Evolutionary conservation across 1,140 invertebrate species (phyloP).

Genomic region (Drosophila quadrilineata): DNA sequence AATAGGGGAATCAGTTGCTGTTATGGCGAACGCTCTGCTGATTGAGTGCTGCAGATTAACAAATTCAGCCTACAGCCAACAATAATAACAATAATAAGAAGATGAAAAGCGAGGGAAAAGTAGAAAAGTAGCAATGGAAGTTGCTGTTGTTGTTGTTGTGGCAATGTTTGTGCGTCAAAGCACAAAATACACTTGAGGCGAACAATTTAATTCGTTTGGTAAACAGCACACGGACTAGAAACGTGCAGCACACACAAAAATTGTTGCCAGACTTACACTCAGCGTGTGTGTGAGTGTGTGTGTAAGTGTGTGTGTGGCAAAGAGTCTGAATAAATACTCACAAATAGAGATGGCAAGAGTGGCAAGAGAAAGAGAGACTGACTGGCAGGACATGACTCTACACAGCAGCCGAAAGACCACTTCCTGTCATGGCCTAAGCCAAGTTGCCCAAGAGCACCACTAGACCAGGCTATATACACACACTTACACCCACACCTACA

Average conservation of each 20-base stretch:
- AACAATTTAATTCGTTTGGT: constrained; percentile 78
- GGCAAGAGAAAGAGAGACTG: not conserved
- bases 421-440: constrained; percentile 70
- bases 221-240: constrained; percentile 59
- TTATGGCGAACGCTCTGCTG: constrained; percentile 39
- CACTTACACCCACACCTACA: constrained; percentile 4
- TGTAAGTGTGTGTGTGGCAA: too few species aligned
- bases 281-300: too few species aligned
- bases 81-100: constrained; percentile 12
- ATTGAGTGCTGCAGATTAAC: constrained; percentile 76
- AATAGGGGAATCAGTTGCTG: constrained; percentile 55
- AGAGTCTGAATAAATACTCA: constrained; percentile 58
- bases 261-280: constrained; percentile 16
- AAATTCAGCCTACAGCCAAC: constrained; percentile 47
- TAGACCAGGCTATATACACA: constrained; percentile 2
- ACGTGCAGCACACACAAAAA: constrained; percentile 24
- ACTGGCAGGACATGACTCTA: constrained; percentile 53
- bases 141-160: constrained; percentile 31
- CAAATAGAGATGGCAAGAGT: not conserved
- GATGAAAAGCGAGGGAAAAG: constrained; percentile 11
- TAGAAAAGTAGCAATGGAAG: constrained; percentile 12
- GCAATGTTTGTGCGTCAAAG: constrained; percentile 63
- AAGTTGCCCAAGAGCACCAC: constrained; percentile 41
- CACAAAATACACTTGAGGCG: constrained; percentile 72
- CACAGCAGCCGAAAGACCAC: constrained; percentile 68